phyloP scores from a whole-genome alignment of 2,797 vertebrate species.

The Aythya fuligula region DNA sequence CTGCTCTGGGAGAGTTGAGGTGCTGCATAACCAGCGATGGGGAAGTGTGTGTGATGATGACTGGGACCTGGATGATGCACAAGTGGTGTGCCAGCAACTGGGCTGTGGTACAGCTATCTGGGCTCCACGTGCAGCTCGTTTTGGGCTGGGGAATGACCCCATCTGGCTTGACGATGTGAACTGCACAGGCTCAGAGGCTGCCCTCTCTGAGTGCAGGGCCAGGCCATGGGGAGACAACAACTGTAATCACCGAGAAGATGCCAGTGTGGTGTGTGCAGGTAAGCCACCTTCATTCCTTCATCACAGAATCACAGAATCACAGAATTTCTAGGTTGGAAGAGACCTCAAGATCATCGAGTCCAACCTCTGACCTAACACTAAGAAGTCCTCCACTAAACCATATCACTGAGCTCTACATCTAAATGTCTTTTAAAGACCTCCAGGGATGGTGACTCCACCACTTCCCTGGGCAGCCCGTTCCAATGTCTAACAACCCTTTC shows the following conservation, averaged over 20 bases:
- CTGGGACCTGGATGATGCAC: conserved; percentile 2
- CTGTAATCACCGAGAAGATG: conserved; percentile 4
- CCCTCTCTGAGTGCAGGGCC: neutral
- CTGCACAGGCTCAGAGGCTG: neutral
- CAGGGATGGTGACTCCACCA: no score
- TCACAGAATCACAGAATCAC: no score
- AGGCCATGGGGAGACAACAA: conserved; percentile 2
- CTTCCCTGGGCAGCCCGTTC: no score
- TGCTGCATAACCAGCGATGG: neutral
- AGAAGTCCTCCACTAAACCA: no score
- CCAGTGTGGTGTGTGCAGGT: conserved; percentile 17
- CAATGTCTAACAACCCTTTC: no score
- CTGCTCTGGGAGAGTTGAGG: neutral
- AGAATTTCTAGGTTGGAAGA: no score
- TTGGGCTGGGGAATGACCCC: neutral
- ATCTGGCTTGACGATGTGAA: conserved; percentile 23
- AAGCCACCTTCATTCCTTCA: neutral
- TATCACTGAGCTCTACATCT: no score
- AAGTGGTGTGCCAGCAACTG: neutral
- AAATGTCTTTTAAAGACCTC: no score
- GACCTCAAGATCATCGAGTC: no score
- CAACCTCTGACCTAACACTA: no score
- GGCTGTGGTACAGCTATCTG: neutral
- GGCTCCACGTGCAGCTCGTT: neutral
- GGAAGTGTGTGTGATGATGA: neutral